Percentiles rank a stretch among this genome's conserved stretches.
Evolutionary conservation across 92 coral and sea anemone species (phyloP).

Genomic region (Bergia puertoricense): DNA sequence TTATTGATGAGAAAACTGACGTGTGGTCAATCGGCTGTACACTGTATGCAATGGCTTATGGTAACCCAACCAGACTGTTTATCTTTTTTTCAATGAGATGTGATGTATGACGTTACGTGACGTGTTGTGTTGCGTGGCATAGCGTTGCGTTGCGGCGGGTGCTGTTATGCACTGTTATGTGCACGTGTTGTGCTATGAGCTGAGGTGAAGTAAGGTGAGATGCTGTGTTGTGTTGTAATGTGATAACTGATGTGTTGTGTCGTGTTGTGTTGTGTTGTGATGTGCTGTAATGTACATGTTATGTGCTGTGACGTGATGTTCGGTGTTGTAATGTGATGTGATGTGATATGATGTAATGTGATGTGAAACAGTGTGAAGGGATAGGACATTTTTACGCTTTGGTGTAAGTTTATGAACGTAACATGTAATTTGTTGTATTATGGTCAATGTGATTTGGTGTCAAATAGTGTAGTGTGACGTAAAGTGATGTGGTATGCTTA

Average conservation of each 20-base stretch:
- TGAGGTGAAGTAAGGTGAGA: not conserved
- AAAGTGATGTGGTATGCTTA: not conserved
- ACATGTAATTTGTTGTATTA: not conserved
- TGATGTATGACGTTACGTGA: not conserved
- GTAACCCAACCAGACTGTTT: constrained; percentile 42
- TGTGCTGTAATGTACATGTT: not conserved
- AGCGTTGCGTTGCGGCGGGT: not conserved
- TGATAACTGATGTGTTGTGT: not conserved
- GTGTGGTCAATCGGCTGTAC: constrained; percentile 98
- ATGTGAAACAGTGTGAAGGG: not conserved
- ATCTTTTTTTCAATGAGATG: not conserved
- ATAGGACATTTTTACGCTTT: not conserved
- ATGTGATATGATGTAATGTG: not conserved
- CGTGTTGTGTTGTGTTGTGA: not conserved
- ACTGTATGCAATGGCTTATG: constrained; percentile 97
- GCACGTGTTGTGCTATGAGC: not conserved
- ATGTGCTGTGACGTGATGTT: not conserved
- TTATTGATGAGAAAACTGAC: constrained; percentile 89
- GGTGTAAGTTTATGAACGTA: not conserved
- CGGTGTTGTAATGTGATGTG: not conserved
- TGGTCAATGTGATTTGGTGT: not conserved
- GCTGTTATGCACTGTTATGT: not conserved
- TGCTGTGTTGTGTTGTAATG: not conserved
- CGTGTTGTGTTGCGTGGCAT: not conserved
- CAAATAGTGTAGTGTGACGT: not conserved